phyloP scores from a whole-genome alignment of 2,113 vertebrate species.

The Octodon degus region DNA sequence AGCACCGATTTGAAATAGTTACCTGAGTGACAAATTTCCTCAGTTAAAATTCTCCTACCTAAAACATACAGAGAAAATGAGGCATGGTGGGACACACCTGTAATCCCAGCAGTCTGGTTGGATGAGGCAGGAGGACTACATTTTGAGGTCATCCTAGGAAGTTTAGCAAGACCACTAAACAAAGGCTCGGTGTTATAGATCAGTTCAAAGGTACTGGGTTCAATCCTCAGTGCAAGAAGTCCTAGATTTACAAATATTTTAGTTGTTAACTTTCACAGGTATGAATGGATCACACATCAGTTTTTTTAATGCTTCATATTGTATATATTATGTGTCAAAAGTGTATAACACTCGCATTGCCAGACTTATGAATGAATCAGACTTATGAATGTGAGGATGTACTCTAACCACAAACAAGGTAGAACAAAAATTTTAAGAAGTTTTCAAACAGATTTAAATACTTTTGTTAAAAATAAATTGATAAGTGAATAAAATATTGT shows the following conservation, averaged over 20 bases:
- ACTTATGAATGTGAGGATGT: not conserved
- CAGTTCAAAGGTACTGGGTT: not conserved
- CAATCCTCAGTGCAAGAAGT: not conserved
- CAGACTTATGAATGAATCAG: too few relatives aligned
- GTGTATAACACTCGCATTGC: not conserved
- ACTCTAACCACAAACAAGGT: not conserved
- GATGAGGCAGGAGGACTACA: not conserved
- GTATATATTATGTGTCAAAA: not conserved
- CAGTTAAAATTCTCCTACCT: not conserved
- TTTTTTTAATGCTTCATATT: not conserved
- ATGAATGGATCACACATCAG: not conserved
- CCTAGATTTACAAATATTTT: not conserved
- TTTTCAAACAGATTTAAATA: constrained; percentile 19
- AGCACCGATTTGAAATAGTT: constrained; percentile 50
- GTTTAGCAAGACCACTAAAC: not conserved
- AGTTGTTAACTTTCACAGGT: not conserved
- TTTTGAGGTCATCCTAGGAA: not conserved
- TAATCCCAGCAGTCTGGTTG: not conserved
- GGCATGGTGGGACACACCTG: not conserved
- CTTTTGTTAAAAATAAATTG: not conserved
- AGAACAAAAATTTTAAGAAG: not conserved
- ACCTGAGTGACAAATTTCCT: not conserved
- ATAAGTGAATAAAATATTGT: not conserved
- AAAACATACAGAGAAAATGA: not conserved
- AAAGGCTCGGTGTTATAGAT: too few relatives aligned